Evolutionary conservation across 1,140 invertebrate species (phyloP), one percentile per base, ranked within the genome.

Genomic region (Potamilus streckersoni): DNA sequence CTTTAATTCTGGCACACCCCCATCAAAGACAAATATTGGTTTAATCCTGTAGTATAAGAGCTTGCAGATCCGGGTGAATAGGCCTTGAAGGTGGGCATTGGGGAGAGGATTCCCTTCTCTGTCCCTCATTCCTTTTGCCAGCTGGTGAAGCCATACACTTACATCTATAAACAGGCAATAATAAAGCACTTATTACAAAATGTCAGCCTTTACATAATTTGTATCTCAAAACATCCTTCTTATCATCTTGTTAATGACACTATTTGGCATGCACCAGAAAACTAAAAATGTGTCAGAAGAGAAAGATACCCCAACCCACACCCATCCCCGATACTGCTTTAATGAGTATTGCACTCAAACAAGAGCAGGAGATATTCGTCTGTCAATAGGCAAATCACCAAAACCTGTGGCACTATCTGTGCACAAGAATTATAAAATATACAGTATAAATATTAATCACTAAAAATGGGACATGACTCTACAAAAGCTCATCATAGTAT

Each of bases 21-120:
- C 98, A 93, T 99, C 98, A 91, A 99, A 99, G n/a, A 99, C 96
- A 92, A 99, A 99, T 4, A 99, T 93, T 19, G 98, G 98, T 86
- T 96, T 97, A 70, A 99, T 97, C 87, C 94, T 94, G 87, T 96
- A 99, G 89, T 95, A 98, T 3, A 99, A 91, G 20, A 99, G 92
- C 91, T 99, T 99, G 89, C 97, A 99, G 19, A 99, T 92, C 69
- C 98, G 92, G 87, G 96, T 94, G 84, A 98, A 99, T 59, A 99
- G 92, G 65, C 96, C 95, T 76, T 98, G 91, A 11, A 99, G 91
- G 91, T 99, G 97, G 12, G 96, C 95, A 92, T 98, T 97, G 27
- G 94, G 93, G 38, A 96, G 82, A 3, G 94, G 91, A 67, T 93
- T 93, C 56, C 95, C 96, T 90, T 94, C 93, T 38, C 92, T 92